Base-by-base conservation (phyloP, 2,888 invertebrate species). In the Macrosiphum euphorbiae region DNA sequence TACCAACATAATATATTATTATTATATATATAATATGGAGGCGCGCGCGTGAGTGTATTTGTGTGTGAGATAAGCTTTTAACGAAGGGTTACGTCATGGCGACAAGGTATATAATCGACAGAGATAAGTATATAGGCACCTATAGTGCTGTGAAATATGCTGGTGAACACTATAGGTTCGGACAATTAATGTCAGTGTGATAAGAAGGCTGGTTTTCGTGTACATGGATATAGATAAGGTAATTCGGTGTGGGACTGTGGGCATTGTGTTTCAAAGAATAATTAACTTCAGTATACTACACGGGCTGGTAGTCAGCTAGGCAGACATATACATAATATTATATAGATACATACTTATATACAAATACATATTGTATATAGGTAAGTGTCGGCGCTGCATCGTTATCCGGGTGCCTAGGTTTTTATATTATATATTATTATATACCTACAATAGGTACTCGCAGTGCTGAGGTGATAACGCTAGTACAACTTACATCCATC, bases 61-160 rank as follows among this genome's bases (percentile, higher is more conserved):
- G 50, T 13, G 90, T 24, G 41, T 3, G 58, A 91, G 86, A 91
- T 86, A 91, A 91, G 47, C 87, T 24, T 67, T 92, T 93, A 93
- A 94, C 86, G 89, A 87, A 55, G 92, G 89, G 93, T 94, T 93
- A 93, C 93, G 93, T 94, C 93, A 90, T 50, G 86, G 93, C 86
- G 93, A 94, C 93, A 94, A 94, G 90, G 28, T 85, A 78, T 78
- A 78, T 24, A 90, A 93, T 90, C 93, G 93, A 13, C 93, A 85
- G 85, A 90, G 93, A 94, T 94, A 93, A 94, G 90, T 58, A 26
- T 58, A 41, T 55, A 28, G 58, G 78, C 26, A 58, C 78, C 16
- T 78, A 78, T 78, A 78, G 35, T 41, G 78, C 78, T n/a, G 84
- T 84, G 28, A 94, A 94, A 89, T 61, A 90, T 94, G 93, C 93